Evolutionary conservation across 2,888 invertebrate species (phyloP).

Genomic region (Drepana falcataria): DNA sequence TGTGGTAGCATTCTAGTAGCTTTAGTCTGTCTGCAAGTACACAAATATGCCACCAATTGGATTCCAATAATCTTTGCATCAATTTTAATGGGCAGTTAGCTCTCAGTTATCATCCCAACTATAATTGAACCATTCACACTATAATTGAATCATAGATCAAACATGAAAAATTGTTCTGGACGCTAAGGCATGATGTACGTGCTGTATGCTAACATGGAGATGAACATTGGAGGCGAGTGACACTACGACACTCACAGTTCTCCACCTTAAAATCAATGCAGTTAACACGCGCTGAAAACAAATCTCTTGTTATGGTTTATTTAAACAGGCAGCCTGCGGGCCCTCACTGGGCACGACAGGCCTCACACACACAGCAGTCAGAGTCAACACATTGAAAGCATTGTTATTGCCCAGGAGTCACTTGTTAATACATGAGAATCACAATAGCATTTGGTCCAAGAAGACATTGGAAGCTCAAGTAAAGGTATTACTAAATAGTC

Average conservation of each 20-base stretch:
- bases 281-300: conserved; percentile 80
- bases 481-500: conserved; percentile 36
- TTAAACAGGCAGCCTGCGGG: conserved; percentile 46
- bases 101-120: too few species aligned
- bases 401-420: conserved; percentile 11
- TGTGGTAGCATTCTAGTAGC: too few species aligned
- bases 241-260: conserved; percentile 79
- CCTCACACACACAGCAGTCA: conserved; percentile 3
- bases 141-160: conserved; percentile 1
- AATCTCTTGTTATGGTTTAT: conserved; percentile 68
- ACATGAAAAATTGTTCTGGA: conserved; percentile 53
- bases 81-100: background rate
- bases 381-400: conserved; percentile 10
- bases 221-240: conserved; percentile 67
- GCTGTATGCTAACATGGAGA: conserved; percentile 71
- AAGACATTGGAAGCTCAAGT: conserved; percentile 29
- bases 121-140: background rate
- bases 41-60: too few species aligned
- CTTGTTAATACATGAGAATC: conserved; percentile 5
- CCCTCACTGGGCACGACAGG: conserved; percentile 12
- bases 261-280: conserved; percentile 81
- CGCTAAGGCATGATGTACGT: conserved; percentile 52
- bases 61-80: background rate
- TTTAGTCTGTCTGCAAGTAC: too few species aligned
- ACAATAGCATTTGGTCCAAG: conserved; percentile 7